Evolutionary conservation across 2,888 invertebrate genomes (phyloP).

Genomic region (Phlogophora meticulosa): DNA sequence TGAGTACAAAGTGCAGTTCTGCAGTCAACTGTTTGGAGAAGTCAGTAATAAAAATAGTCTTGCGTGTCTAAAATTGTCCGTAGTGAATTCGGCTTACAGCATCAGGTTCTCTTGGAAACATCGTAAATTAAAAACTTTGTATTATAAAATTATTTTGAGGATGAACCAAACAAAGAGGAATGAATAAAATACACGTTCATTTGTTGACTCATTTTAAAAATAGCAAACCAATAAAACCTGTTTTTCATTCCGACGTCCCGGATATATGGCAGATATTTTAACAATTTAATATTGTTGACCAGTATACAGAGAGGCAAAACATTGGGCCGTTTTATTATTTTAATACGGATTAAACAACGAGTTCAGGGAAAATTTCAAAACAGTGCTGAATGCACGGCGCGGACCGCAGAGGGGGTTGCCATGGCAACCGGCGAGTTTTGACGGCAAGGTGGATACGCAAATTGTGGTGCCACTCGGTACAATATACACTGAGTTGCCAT

Average conservation of each 20-base stretch:
- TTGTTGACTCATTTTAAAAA: conserved; percentile 55
- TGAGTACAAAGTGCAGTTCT: conserved; percentile 37
- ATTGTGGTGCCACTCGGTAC: conserved; percentile 77
- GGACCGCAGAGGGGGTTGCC: conserved; percentile 86
- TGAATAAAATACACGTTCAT: conserved; percentile 42
- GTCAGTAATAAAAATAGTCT: conserved; percentile 27
- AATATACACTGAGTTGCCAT: conserved; percentile 65
- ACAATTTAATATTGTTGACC: conserved; percentile 67
- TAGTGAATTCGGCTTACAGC: not conserved
- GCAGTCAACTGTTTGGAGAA: conserved; percentile 34
- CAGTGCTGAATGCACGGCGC: conserved; percentile 80
- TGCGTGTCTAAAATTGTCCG: not conserved
- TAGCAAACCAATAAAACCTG: conserved; percentile 57
- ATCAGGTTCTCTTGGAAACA: not conserved
- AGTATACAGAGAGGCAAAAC: conserved; percentile 69
- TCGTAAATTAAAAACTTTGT: conserved; percentile 22
- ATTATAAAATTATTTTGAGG: conserved; percentile 23
- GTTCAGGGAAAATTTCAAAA: conserved; percentile 84
- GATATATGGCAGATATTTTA: conserved; percentile 76
- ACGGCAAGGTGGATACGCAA: conserved; percentile 82
- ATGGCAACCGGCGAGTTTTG: conserved; percentile 85
- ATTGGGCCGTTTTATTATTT: conserved; percentile 85
- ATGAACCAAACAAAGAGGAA: conserved; percentile 26
- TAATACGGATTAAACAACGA: conserved; percentile 85
- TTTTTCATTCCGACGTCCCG: conserved; percentile 50